Evolutionary conservation across 2,797 vertebrate species (phyloP).

Genomic region (Melanotaenia pygmaea): DNA sequence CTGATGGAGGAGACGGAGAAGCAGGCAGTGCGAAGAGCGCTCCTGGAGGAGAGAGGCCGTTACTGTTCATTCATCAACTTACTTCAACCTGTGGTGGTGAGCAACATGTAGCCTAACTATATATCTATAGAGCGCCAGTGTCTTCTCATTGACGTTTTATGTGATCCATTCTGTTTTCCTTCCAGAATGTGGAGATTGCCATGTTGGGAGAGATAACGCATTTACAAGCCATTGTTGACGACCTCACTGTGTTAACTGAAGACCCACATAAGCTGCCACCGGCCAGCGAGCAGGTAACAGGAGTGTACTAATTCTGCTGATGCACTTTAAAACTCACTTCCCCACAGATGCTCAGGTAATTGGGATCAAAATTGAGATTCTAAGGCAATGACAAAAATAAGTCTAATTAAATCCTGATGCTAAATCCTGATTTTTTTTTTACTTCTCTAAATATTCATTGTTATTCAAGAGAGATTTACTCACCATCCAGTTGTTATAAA

Average conservation of each 20-base stretch:
- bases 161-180: neutral
- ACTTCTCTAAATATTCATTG: neutral
- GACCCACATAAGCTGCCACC: constrained; percentile 97
- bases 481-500: neutral
- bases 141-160: constrained; percentile 3
- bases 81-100: constrained; percentile 95
- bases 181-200: constrained; percentile 93
- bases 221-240: constrained; percentile 96
- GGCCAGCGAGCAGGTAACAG: constrained; percentile 94
- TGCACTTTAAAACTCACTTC: neutral
- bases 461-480: neutral
- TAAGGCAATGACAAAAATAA: neutral
- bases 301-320: neutral
- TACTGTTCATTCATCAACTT: constrained; percentile 95
- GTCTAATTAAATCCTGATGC: neutral
- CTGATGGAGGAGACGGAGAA: constrained; percentile 98
- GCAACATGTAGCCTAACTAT: constrained; percentile 37
- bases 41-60: constrained; percentile 93
- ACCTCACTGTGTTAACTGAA: constrained; percentile 90
- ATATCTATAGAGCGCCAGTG: neutral
- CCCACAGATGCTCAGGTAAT: neutral
- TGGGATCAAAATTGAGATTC: neutral
- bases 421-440: neutral
- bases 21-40: constrained; percentile 94
- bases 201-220: constrained; percentile 98